A percentile compares a stretch with the other conserved stretches of the same genome.
Evolutionary conservation across 2,888 invertebrate species (phyloP).

Genomic region (Saturnia pavonia): DNA sequence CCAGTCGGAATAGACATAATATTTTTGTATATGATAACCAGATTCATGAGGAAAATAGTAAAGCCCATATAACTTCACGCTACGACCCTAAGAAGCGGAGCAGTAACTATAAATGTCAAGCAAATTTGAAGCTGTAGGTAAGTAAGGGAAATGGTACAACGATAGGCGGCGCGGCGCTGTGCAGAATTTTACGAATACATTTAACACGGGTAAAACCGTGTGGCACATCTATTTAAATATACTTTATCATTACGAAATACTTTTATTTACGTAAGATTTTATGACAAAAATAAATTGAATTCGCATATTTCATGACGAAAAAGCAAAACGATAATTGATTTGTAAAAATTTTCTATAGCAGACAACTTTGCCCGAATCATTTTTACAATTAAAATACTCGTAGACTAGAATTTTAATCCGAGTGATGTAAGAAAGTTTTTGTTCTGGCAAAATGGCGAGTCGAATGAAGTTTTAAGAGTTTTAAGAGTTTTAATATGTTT

Average conservation of each 20-base stretch:
- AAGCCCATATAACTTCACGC: too few species aligned
- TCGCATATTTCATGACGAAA: not conserved
- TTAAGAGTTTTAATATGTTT: conserved; percentile 80
- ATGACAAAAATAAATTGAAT: not conserved
- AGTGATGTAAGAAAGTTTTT: conserved; percentile 78
- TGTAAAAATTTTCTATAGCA: not conserved
- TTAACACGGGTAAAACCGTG: too few species aligned
- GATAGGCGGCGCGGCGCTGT: too few species aligned
- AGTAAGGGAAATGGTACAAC: too few species aligned
- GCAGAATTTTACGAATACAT: too few species aligned
- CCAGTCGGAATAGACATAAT: too few species aligned
- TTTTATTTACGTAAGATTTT: not conserved
- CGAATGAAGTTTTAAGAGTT: conserved; percentile 75
- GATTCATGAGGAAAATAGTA: too few species aligned
- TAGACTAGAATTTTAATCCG: conserved; percentile 75
- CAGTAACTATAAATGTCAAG: too few species aligned
- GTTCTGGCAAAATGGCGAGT: conserved; percentile 70
- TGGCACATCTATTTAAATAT: not conserved
- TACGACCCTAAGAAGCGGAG: too few species aligned
- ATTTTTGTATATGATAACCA: too few species aligned
- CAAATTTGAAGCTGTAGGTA: too few species aligned
- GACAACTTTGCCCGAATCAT: not conserved
- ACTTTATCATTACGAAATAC: not conserved
- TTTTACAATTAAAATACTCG: conserved; percentile 35
- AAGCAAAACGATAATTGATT: not conserved